A percentile compares a stretch with the other conserved stretches of the same genome.
phyloP scores from a whole-genome alignment of 2,113 vertebrate species.

The Sphaerodactylus townsendi region DNA sequence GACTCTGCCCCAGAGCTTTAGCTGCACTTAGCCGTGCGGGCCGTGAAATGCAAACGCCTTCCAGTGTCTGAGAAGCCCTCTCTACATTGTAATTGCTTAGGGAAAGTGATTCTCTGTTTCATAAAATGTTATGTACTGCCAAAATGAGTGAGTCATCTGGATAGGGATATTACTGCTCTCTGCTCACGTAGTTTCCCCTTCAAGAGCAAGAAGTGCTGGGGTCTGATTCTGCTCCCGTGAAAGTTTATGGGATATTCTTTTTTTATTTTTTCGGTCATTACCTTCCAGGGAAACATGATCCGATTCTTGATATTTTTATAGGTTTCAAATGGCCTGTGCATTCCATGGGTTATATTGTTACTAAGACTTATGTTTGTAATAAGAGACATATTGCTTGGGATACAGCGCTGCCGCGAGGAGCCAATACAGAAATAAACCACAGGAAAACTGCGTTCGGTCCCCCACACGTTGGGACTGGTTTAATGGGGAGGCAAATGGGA shows the following conservation, averaged over 20 bases:
- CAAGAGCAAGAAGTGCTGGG: conserved; percentile 46
- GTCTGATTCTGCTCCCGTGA: conserved; percentile 54
- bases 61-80: conserved; percentile 59
- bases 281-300: conserved; percentile 53
- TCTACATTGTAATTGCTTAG: conserved; percentile 77
- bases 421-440: conserved; percentile 44
- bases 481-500: conserved; percentile 20
- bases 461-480: conserved; percentile 34
- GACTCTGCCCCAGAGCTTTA: conserved; percentile 37
- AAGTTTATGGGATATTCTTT: conserved; percentile 46
- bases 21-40: conserved; percentile 38
- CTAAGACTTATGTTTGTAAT: conserved; percentile 69
- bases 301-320: conserved; percentile 64
- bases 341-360: conserved; percentile 50
- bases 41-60: conserved; percentile 60
- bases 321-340: conserved; percentile 60
- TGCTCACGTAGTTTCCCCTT: conserved; percentile 47
- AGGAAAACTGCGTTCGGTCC: conserved; percentile 46
- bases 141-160: conserved; percentile 70
- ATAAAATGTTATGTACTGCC: conserved; percentile 74
- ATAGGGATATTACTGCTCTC: conserved; percentile 67
- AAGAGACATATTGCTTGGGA: conserved; percentile 63
- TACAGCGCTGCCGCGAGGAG: conserved; percentile 32
- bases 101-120: conserved; percentile 75
- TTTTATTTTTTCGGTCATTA: conserved; percentile 31